These are phyloP conservation scores for Coccyzus lansbergi DNA, from an alignment of 2,797 vertebrate species.

Conservation along the genomic window DNA sequence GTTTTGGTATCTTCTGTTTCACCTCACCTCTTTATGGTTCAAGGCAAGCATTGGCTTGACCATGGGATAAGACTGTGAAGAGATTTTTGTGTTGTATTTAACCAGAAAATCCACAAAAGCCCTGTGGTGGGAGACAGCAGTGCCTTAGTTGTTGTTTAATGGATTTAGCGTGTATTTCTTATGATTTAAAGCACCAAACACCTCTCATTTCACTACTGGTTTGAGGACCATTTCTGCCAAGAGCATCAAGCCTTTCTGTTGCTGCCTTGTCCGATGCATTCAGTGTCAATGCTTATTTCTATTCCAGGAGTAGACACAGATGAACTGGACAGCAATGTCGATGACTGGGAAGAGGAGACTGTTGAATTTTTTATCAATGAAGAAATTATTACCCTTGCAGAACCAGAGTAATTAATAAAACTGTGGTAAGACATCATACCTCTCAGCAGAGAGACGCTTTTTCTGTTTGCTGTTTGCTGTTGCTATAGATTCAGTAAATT, in stretches of 20 bases:
- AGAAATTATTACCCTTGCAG: constrained; percentile 95
- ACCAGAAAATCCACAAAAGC: not conserved
- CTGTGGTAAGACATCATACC: constrained; percentile 76
- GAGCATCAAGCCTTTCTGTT: not conserved
- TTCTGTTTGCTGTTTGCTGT: not conserved
- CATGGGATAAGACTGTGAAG: not conserved
- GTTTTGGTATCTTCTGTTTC: not conserved
- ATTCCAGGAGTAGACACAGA: constrained; percentile 91
- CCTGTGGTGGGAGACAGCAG: not conserved
- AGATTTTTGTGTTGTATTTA: not conserved
- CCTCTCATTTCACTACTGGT: not conserved
- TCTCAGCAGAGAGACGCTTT: not conserved
- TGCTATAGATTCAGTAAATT: not conserved
- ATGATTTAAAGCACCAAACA: not conserved
- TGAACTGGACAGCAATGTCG: constrained; percentile 95
- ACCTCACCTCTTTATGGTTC: not conserved
- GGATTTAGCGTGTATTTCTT: not conserved
- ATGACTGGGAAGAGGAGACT: constrained; percentile 99
- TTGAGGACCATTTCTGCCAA: not conserved
- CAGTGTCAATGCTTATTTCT: not conserved
- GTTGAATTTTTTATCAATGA: constrained; percentile 99
- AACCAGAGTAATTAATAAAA: constrained; percentile 87
- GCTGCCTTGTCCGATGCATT: not conserved
- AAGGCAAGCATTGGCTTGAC: not conserved
- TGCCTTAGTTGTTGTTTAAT: not conserved